Base-by-base conservation (phyloP, 2,797 vertebrate species). In the Eulemur albifrons region DNA sequence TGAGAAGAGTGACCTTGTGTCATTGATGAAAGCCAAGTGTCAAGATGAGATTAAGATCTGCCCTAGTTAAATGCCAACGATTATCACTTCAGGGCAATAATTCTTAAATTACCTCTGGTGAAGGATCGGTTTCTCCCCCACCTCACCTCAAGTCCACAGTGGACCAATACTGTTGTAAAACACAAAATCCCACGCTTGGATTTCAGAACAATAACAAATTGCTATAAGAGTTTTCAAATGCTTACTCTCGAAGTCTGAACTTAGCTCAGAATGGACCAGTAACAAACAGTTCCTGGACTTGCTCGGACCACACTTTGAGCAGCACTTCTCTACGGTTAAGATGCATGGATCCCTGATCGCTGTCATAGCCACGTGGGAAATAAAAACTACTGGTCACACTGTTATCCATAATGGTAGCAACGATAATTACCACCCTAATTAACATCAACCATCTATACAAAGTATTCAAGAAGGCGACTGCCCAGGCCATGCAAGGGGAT, bases 81-180 rank as follows among this genome's bases (percentile, higher is more conserved):
- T 75, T 35, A 57, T 1, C 1, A 20, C 7, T 20, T 38, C 40
- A 86, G 23, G 7, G 57, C 21, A 85, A 63, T 15, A 35, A 38
- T 95, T 83, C 88, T 76, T 50, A 84, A 93, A 90, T 48, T 2
- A 48, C 73, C 77, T 95, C 87, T 50, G 57, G n/a, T 38, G 25
- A 76, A 90, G 23, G 63, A 86, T 54, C 7, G 20, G 25, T 30
- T 57, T 40, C 35, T 18, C 6, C 32, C 27, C 59, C 20, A 1
- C 69, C 6, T 7, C 18, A 25, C 21, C 35, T 57, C 15, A 7
- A 72, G 4, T 65, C 70, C 48, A 50, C 25, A 50, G 23, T 30
- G 14, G 35, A 65, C 27, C 86, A 70, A 52, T 76, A 54, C 61
- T 70, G 61, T 21, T 15, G 11, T 81, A 85, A 93, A 79, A 81